Evolutionary conservation across 2,797 vertebrate genomes (phyloP), one percentile per base, ranked within the genome.

Genomic region (Zalophus californianus): DNA sequence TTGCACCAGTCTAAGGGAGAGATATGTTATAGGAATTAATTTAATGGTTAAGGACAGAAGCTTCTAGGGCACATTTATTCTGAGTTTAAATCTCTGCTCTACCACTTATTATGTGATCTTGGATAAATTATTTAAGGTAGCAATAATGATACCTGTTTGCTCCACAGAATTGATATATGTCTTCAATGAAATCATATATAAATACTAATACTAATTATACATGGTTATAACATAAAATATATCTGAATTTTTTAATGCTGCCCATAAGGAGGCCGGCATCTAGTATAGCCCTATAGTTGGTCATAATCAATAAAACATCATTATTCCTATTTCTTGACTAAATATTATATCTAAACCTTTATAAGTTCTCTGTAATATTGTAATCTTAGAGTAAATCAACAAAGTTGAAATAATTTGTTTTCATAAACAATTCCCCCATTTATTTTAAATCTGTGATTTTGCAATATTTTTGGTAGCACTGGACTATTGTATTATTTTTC

Each of bases 391-490:
- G 44, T 16, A 60, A 60, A 84, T 93, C 52, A 92, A 77, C 91
- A 83, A 94, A 80, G 10, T 29, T 87, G 41, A 94, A 77, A 44
- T 56, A 60, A 73, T 82, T 75, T 68, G 29, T 83, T 79, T 84
- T n/a, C 52, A 87, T 68, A 77, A 89, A 68, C 62, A 89, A 41
- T 52, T 86, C 7, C n/a, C n/a, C n/a, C 41, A 82, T 82, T 93
- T 91, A 23, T 92, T 92, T 93, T 70, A 75, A 91, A 32, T 88
- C 66, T 70, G 1, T 68, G 90, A 92, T 86, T 95, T 68, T 93
- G 44, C 12, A 77, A 70, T 88, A 56, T 75, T 64, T 95, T 75
- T 93, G 77, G 7, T 82, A 85, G 44, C 5, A 56, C 66, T 54
- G 41, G 14, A 50, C 35, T 60, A n/a, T 73, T 62, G 41, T 54